These are phyloP conservation scores for Zaprionus lineosus DNA, from an alignment of 2,888 invertebrate genomes.

Conservation along the genomic window DNA sequence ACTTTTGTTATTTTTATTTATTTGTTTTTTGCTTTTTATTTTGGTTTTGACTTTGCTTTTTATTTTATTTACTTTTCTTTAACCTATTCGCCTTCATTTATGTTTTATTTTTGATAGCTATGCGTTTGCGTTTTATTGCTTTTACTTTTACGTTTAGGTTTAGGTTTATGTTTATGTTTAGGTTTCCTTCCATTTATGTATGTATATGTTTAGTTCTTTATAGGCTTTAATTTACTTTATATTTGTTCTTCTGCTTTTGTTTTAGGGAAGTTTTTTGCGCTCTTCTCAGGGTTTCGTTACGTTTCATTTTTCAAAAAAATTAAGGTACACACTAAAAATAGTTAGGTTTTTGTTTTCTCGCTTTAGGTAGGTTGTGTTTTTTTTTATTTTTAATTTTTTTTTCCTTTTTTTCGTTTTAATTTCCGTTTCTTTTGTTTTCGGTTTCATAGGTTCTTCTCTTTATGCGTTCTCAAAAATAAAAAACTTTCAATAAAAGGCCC, in stretches of 20 bases:
- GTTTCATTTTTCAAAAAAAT: slow-evolving; percentile 60
- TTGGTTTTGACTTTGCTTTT: no score
- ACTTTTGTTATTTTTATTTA: no score
- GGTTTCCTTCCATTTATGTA: slow-evolving; percentile 36
- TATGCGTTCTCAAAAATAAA: slow-evolving; percentile 51
- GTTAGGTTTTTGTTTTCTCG: slow-evolving; percentile 74
- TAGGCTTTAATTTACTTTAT: slow-evolving; percentile 33
- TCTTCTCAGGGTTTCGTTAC: slow-evolving; percentile 54
- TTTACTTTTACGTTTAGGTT: slow-evolving; percentile 57
- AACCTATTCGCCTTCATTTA: slow-evolving; percentile 39
- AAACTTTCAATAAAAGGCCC: slow-evolving; percentile 58
- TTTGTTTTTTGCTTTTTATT: slow-evolving; percentile 5
- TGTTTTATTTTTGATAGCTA: slow-evolving; percentile 65
- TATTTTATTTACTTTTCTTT: slow-evolving; percentile 50
- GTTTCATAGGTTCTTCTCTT: slow-evolving; percentile 22
- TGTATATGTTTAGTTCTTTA: slow-evolving; percentile 49
- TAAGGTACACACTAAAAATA: slow-evolving; percentile 80
- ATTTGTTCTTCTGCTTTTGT: slow-evolving; percentile 8
- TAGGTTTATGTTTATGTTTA: slow-evolving; percentile 46
- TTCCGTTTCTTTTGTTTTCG: slow-evolving; percentile 28
- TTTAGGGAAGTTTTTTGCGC: slow-evolving; percentile 43
- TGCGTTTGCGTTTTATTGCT: slow-evolving; percentile 75
- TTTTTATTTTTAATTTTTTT: slow-evolving; percentile 10
- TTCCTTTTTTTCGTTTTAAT: slow-evolving; percentile 12
- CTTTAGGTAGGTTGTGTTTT: slow-evolving; percentile 71